Evolutionary conservation across 2,888 invertebrate species (phyloP).

Genomic region (Ornithoptera priamus): DNA sequence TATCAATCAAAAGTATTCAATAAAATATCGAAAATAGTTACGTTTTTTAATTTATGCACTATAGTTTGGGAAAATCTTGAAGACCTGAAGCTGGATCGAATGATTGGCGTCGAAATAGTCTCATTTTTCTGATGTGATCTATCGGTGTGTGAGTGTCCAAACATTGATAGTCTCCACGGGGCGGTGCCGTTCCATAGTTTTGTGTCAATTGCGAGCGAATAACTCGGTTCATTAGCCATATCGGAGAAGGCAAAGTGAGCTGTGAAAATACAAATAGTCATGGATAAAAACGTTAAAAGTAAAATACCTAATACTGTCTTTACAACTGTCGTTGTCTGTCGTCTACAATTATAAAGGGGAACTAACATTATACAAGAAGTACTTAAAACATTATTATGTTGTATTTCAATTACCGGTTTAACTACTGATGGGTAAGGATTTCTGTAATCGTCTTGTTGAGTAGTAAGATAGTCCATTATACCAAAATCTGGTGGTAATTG

Average conservation of each 20-base stretch:
- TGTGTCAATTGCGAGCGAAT: conserved; percentile 71
- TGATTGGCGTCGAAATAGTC: conserved; percentile 62
- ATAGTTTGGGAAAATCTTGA: conserved; percentile 55
- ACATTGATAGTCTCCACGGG: conserved; percentile 67
- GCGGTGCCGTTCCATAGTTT: conserved; percentile 69
- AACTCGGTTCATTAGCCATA: conserved; percentile 68
- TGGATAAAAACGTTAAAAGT: background rate
- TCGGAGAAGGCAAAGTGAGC: conserved; percentile 61
- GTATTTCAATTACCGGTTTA: conserved; percentile 59
- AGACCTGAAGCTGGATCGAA: conserved; percentile 65
- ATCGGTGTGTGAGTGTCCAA: conserved; percentile 73
- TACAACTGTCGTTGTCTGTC: too few relatives aligned
- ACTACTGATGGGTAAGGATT: conserved; percentile 68
- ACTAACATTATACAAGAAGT: too few relatives aligned
- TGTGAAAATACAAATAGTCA: conserved; percentile 35
- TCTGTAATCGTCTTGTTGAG: conserved; percentile 76
- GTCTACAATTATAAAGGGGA: too few relatives aligned
- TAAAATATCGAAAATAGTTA: conserved; percentile 39
- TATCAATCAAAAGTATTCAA: conserved; percentile 40
- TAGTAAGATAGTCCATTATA: conserved; percentile 68
- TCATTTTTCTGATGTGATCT: conserved; percentile 63
- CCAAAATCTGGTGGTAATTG: conserved; percentile 66
- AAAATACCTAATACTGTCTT: background rate
- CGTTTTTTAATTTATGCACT: conserved; percentile 38
- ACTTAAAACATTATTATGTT: background rate